A percentile compares a stretch with the other conserved stretches of the same genome.
Evolutionary conservation across 2,888 invertebrate species (phyloP).

Genomic region (Anagyrus pseudococci): DNA sequence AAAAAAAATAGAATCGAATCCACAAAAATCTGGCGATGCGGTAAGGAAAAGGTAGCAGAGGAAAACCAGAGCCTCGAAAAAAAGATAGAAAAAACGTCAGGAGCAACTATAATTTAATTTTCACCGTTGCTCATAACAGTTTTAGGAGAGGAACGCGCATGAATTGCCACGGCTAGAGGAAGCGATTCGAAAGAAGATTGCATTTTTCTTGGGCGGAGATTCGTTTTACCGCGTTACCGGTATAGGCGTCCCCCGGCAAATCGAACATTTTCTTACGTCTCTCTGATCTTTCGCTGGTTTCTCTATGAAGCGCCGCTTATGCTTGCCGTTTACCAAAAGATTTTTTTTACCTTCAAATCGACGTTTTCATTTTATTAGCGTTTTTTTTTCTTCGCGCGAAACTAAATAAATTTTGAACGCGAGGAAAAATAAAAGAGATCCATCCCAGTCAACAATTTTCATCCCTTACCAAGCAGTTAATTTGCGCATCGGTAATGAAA

Average conservation of each 20-base stretch:
- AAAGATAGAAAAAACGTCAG: background rate
- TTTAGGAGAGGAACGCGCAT: slow-evolving; percentile 18
- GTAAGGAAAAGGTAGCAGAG: background rate
- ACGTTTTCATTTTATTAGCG: background rate
- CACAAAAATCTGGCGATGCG: background rate
- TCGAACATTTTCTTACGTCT: slow-evolving; percentile 24
- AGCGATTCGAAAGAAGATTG: slow-evolving; percentile 36
- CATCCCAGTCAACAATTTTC: too few species aligned
- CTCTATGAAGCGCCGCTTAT: background rate
- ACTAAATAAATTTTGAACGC: too few species aligned
- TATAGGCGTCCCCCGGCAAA: slow-evolving; percentile 28
- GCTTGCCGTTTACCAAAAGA: background rate
- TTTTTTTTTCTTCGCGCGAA: background rate
- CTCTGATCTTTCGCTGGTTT: background rate
- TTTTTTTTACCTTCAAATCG: background rate
- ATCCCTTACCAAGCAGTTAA: too few species aligned
- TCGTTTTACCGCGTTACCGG: slow-evolving; percentile 40
- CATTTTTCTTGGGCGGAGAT: slow-evolving; percentile 35
- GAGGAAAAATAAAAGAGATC: too few species aligned
- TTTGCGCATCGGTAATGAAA: too few species aligned
- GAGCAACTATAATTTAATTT: slow-evolving; percentile 14
- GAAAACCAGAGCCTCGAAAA: too few species aligned
- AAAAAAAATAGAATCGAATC: too few species aligned
- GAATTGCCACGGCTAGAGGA: slow-evolving; percentile 22
- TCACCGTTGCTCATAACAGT: slow-evolving; percentile 16